These are phyloP conservation scores for Chiridota heheva DNA, from an alignment of 35 echinoderm and acorn worm genomes.

Conservation along the genomic window DNA sequence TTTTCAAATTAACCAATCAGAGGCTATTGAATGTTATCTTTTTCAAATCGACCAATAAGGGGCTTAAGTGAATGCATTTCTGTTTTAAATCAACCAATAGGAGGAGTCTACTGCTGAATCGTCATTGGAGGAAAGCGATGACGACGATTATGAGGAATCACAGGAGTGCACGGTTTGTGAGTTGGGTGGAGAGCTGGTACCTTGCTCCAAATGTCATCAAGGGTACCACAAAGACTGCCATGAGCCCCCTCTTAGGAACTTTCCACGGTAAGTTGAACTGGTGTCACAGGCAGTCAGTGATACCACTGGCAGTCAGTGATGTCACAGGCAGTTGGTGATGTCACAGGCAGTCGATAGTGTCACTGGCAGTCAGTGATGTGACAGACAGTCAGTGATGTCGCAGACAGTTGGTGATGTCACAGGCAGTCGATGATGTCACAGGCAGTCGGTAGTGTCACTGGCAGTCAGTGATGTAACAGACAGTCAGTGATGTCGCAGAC, in stretches of 20 bases:
- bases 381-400: background rate
- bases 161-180: constrained; percentile 51
- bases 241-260: constrained; percentile 79
- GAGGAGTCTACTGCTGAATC: constrained; percentile 13
- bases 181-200: constrained; percentile 45
- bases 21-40: background rate
- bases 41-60: background rate
- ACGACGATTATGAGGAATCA: constrained; percentile 42
- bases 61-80: background rate
- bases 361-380: background rate
- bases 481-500: too few relatives aligned
- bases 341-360: background rate
- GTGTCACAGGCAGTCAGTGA: background rate
- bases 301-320: background rate
- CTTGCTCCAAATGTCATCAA: constrained; percentile 48
- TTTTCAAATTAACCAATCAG: background rate
- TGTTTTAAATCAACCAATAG: background rate
- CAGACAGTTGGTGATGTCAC: background rate
- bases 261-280: constrained; percentile 51
- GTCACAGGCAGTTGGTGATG: background rate
- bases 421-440: too few relatives aligned
- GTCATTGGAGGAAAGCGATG: constrained; percentile 12
- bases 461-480: too few relatives aligned
- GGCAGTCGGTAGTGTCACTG: too few relatives aligned
- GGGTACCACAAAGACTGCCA: constrained; percentile 80